Evolutionary conservation across 2,888 invertebrate genomes (phyloP).

Genomic region (Pristionchus exspectatus): DNA sequence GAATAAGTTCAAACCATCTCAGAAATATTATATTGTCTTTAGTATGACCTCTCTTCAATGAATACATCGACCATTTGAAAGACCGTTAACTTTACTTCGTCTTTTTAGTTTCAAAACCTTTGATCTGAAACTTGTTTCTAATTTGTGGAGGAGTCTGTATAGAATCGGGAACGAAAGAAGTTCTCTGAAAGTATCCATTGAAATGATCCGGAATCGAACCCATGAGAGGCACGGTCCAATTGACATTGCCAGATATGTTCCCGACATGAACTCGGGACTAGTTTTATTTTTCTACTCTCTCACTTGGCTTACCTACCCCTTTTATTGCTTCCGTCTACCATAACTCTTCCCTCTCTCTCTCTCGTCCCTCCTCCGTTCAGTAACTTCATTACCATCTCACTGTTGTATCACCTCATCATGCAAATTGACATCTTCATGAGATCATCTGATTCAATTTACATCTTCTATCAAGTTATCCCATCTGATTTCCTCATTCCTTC

Average conservation of each 20-base stretch:
- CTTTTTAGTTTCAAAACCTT: neutral
- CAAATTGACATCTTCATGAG: neutral
- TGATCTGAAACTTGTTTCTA: neutral
- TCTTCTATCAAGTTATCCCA: neutral
- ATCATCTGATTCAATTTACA: neutral
- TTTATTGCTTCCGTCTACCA: neutral
- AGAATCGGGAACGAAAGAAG: neutral
- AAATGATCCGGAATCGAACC: neutral
- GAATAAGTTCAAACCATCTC: neutral
- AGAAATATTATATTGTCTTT: neutral
- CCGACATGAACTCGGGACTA: neutral
- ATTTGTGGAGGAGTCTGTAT: neutral
- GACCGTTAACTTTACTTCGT: neutral
- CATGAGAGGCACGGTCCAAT: neutral
- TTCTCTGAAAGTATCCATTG: neutral
- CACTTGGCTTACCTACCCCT: constrained; percentile 7
- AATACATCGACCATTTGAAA: neutral
- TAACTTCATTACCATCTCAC: constrained; percentile 13
- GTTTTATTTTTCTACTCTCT: neutral
- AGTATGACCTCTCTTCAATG: constrained; percentile 11
- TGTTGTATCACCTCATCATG: constrained; percentile 1
- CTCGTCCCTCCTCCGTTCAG: neutral
- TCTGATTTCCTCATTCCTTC: neutral
- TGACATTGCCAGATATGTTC: constrained; percentile 7
- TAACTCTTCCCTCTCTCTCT: neutral